Base-by-base conservation (phyloP, 2,888 invertebrate genomes). In the Melanargia galathea region DNA sequence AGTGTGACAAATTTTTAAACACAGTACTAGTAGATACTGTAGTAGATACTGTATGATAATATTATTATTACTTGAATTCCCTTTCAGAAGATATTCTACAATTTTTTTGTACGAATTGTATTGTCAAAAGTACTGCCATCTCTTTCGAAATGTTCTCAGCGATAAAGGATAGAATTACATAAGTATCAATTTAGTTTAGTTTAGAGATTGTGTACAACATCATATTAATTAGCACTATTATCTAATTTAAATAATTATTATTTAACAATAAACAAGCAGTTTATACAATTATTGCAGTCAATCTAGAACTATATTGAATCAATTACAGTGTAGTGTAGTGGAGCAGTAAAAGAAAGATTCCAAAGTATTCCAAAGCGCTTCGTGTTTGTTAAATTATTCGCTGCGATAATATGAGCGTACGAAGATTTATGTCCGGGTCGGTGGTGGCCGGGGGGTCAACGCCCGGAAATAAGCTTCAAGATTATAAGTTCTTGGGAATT, bases 391-490 rank as follows among this genome's bases (percentile, higher is more conserved):
- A 58, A 56, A 40, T 35, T 35, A 33, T 51, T 51, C 43, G 56
- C 40, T 43, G 57, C 45, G 58, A 61, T 63, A 63, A 56, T 54
- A 65, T 64, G 56, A 65, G 57, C 62, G 52, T 45, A 60, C 46
- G 22, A 63, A 65, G 65, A 67, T 67, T 63, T 63, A 67, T 65
- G 65, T 67, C 62, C 67, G 67, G 65, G 62, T 65, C 62, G 62
- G 63, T 66, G 66, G 60, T 63, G 51, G n/a, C n/a, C n/a, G n/a
- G n/a, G n/a, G n/a, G 67, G 67, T 67, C 64, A 63, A 70, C 62
- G 62, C 52, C 65, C 70, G 67, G 67, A 70, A 71, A 71, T 70
- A 71, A 69, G 66, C 65, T 70, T 67, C 65, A 65, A 60, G 57
- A 46, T 65, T 65, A 65, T 59, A 67, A 62, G 55, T 67, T 62